A percentile compares a stretch with the other conserved stretches of the same genome.
These are phyloP conservation scores for Aplochiton taeniatus DNA, from an alignment of 2,797 vertebrate genomes.

Conservation along the genomic window DNA sequence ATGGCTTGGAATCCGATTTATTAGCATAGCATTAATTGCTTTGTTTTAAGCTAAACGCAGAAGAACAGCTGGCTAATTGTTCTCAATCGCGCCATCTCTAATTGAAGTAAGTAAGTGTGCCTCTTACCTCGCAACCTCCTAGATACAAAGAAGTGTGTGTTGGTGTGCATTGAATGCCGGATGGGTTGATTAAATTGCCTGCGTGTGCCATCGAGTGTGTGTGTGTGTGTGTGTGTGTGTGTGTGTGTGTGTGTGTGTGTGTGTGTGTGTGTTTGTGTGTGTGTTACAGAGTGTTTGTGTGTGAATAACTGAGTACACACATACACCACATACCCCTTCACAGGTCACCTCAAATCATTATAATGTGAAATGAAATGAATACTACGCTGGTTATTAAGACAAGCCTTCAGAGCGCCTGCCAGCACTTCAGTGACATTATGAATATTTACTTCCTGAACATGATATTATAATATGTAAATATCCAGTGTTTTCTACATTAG, in stretches of 20 bases:
- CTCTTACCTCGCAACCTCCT: constrained; percentile 1
- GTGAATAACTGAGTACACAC: background rate
- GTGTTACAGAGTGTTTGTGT: background rate
- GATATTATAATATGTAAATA: too few relatives aligned
- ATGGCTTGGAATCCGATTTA: constrained; percentile 72
- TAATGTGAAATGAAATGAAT: too few relatives aligned
- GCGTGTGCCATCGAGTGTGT: background rate
- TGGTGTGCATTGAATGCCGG: background rate
- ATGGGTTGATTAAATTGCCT: too few relatives aligned
- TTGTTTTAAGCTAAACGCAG: constrained; percentile 75
- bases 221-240: background rate
- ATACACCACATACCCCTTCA: background rate
- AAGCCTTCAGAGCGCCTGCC: too few relatives aligned
- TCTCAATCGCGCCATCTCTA: constrained; percentile 40
- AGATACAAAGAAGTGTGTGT: background rate
- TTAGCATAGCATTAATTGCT: constrained; percentile 77
- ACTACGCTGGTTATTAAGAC: too few relatives aligned
- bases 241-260: background rate
- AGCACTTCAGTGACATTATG: too few relatives aligned
- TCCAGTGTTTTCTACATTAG: too few relatives aligned
- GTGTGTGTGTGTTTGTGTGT: background rate
- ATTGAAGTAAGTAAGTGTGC: constrained; percentile 40
- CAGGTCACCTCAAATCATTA: too few relatives aligned
- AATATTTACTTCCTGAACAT: too few relatives aligned
- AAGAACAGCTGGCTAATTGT: constrained; percentile 73